Base-by-base conservation (phyloP, 2,797 vertebrate species). In the Galagoides demidoff region DNA sequence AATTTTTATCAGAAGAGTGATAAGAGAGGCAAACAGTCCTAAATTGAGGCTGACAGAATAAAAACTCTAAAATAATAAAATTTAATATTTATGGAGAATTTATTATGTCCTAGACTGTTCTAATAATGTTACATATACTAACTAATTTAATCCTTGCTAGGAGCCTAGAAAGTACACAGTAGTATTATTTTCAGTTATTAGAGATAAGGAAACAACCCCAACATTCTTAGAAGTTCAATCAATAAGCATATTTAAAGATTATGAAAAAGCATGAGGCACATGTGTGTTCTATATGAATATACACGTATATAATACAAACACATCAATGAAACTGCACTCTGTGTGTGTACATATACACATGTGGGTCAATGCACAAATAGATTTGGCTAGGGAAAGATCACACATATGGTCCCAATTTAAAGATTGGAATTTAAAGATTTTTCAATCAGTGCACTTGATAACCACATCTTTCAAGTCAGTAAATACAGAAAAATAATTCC, bases 401-500 rank as follows among this genome's bases (percentile, higher is more conserved):
- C 34, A 84, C 95, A 97, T 93, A 96, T 39, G 89, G 76, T 71
- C 55, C 79, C 73, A 90, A 97, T 83, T 90, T 94, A 97, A 97
- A 95, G 92, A 66, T 0, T 55, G 59, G 23, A 49, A 89, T 86
- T 93, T 92, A 89, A 95, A 93, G 73, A 78, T 79, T 95, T 96
- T 96, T 95, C 77, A 31, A 90, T 95, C 89, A 93, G 57, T 57
- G 59, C 52, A 94, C 91, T 93, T 85, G 94, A 94, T 95, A 97
- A 87, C 81, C 85, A 64, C 64, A 96, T 96, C 68, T 55, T 78
- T 94, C 79, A 64, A 77, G 79, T 94, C 70, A 87, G 77, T 94
- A 97, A 97, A 97, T 82, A 97, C 25, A 89, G 85, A 92, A 96
- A 95, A 97, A 94, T 89, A 97, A 96, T 91, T 95, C 63, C 31